Base-by-base conservation (phyloP, 2,797 vertebrate species). In the Huso huso region DNA sequence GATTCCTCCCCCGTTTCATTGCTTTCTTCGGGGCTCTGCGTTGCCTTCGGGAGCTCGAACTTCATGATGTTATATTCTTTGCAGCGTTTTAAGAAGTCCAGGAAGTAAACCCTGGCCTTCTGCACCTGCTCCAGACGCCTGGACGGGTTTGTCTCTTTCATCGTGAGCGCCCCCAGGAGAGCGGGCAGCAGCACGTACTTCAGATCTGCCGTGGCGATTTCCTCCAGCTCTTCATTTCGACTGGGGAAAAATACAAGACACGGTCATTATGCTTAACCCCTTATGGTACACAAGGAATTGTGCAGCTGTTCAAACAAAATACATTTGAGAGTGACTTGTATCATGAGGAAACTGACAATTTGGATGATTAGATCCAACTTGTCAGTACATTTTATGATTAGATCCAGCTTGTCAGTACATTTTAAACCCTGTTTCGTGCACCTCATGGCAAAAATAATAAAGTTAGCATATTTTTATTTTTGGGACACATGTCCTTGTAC, bases 201-300 rank as follows among this genome's bases (percentile, higher is more conserved):
- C 53, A 98, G 81, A 70, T 98, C 94, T 0, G 83, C 72, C 0
- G 96, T 96, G 48, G 93, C 77, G 0, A 98, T 11, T 72, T 98
- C 96, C 68, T 98, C 95, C 74, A 97, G 78, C 57, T 94, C 93
- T 75, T 98, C 96, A 18, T 97, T 97, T 13, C 77, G 87, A 59
- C 96, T 91, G 78, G 23, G 23, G 23, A 37, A 3, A 37, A 37
- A 37, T 1, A 73, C 73, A 68, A 1, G 10, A 15, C 55, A 4
- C 48, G 64, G 70, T 3, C 23, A 37, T 37, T 37, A 37, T 4
- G 23, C 23, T 37, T 61, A n/a, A 13, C 10, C 18, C 15, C 15
- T 18, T 18, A 3, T 61, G 59, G 12, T n/a, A 13, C 59, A 8
- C 13, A 13, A 4, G 3, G 51, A 52, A 52, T 52, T 52, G 8